Percentiles rank a stretch among this genome's conserved stretches.
phyloP scores from a whole-genome alignment of 2,113 vertebrate species.

The Dolichotis patagonum region DNA sequence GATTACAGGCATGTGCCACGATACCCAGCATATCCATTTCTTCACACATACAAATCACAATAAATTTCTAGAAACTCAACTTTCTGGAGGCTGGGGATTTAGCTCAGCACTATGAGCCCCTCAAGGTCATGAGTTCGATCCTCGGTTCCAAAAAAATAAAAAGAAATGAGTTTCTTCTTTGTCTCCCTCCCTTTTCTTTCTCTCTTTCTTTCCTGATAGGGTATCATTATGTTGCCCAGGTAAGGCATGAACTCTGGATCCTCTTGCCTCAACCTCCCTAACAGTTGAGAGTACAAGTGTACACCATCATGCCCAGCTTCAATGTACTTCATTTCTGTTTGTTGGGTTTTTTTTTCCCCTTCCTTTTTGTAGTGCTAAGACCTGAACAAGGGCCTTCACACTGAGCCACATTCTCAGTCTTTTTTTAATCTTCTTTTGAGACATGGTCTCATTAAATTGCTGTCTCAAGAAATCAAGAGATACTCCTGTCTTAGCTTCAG shows the following conservation, averaged over 20 bases:
- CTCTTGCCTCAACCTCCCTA: neutral
- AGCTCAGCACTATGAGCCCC: too few relatives aligned
- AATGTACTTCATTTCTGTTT: neutral
- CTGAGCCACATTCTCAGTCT: neutral
- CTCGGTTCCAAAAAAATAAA: too few relatives aligned
- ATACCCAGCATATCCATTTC: neutral
- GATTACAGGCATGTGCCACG: neutral
- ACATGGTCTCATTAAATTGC: neutral
- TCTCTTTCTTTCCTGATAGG: neutral
- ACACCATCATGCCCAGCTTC: neutral
- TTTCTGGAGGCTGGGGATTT: neutral
- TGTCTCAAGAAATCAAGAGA: neutral
- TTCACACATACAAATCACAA: neutral
- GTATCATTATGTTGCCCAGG: neutral
- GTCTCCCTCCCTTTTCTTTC: too few relatives aligned
- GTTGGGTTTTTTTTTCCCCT: neutral
- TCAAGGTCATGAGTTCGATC: too few relatives aligned
- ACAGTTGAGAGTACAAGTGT: neutral
- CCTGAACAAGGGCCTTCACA: neutral
- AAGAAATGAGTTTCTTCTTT: neutral
- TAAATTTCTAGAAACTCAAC: slow-evolving; percentile 48
- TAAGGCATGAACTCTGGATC: neutral
- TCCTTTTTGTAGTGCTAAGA: neutral
- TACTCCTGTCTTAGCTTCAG: neutral
- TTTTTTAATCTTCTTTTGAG: neutral